Conservation (phyloP, 2,888 invertebrate genomes). For the Girardia tigrina region DNA sequence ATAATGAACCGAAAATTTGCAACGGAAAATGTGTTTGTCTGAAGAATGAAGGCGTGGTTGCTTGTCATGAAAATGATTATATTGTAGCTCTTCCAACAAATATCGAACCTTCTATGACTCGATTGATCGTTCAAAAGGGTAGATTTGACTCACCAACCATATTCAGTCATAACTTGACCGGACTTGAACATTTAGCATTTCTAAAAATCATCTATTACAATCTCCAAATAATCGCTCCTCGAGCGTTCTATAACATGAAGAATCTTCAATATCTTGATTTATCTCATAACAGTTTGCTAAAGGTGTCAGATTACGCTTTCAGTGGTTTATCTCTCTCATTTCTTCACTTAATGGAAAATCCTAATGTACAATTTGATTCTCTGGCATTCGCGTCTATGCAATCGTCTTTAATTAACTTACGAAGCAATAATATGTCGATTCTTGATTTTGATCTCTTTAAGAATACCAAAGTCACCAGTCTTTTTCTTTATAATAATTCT, state of each 20-base stretch:
- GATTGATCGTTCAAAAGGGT: not conserved
- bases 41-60: not conserved
- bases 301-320: not conserved
- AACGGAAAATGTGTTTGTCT: not conserved
- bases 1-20: not conserved
- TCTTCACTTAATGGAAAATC: not conserved
- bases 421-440: not conserved
- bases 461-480: not conserved
- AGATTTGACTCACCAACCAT: not conserved
- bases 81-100: not conserved
- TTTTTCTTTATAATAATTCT: not conserved
- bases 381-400: not conserved
- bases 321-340: not conserved
- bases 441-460: conserved; percentile 10
- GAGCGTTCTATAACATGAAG: not conserved
- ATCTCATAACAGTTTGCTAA: not conserved
- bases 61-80: not conserved
- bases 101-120: not conserved
- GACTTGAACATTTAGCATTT: not conserved
- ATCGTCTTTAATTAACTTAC: not conserved
- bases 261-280: not conserved
- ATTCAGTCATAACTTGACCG: not conserved
- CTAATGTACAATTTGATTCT: not conserved
- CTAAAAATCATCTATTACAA: not conserved
- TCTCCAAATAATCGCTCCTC: not conserved